Base-by-base conservation (phyloP, 2,113 vertebrate genomes). In the Ailuropoda melanoleuca region DNA sequence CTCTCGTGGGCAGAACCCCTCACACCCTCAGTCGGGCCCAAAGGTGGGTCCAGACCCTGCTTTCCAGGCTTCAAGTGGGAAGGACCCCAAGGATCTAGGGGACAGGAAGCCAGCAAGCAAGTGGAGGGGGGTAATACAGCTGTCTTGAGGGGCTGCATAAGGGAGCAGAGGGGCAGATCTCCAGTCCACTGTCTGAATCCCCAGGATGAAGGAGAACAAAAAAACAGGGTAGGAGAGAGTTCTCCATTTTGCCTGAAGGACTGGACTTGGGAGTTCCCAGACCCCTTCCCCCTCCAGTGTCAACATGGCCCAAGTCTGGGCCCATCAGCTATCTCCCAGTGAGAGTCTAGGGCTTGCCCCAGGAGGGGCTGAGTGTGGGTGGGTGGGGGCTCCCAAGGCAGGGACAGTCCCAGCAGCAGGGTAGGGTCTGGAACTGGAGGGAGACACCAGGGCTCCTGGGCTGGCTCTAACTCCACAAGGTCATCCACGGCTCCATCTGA, bases 391-490 rank as follows among this genome's bases (percentile, higher is more conserved):
- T 77, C 84, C 83, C 37, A 77, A 92, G 26, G 55, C 2, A 68
- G 34, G 34, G 1, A 19, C 2, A 46, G 15, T 62, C 39, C 62
- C 23, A 0, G 50, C 14, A 17, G 74, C 26, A 53, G 68, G 56
- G 48, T 64, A 26, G 64, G 72, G 64, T 56, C 94, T 53, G 43
- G 43, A 43, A 43, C 48, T 6, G n/a, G 62, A 58, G 98, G 98
- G 97, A 98, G 98, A 97, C 13, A 13, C 56, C 34, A 13, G 43
- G 24, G 85, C 6, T 6, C 24, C 78, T 26, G 1, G 13, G 96
- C 97, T 23, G 17, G 94, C 98, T 98, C 97, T 96, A 98, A 98
- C 98, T 98, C 98, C 97, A 95, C 99, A 99, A 99, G 98, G 99
- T 99, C 99, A 98, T 98, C 98, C 98, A 90, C 86, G 77, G 98